These are phyloP conservation scores for Leptestheria dahalacensis DNA, from an alignment of 1,140 invertebrate species.

Conservation along the genomic window DNA sequence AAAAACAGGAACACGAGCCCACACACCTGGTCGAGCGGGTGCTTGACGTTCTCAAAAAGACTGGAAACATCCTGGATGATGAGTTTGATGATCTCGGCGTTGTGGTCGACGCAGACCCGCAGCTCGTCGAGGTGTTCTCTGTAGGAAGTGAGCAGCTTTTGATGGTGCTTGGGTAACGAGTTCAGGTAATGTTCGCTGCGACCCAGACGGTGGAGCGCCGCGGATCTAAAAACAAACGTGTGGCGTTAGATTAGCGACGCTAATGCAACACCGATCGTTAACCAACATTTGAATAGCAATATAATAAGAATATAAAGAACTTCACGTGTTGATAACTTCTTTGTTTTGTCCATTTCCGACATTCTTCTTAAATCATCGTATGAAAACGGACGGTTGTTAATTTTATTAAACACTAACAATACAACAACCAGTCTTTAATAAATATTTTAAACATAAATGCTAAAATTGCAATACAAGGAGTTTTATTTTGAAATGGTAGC, in stretches of 20 bases:
- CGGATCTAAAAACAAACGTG: constrained; percentile 24
- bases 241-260: neutral
- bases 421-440: too few relatives aligned
- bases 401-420: too few relatives aligned
- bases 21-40: constrained; percentile 30
- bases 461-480: too few relatives aligned
- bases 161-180: constrained; percentile 55
- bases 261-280: too few relatives aligned
- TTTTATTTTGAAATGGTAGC: too few relatives aligned
- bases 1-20: constrained; percentile 16
- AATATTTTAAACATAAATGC: too few relatives aligned
- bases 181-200: constrained; percentile 57
- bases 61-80: constrained; percentile 65
- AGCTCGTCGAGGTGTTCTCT: constrained; percentile 54
- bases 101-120: constrained; percentile 63
- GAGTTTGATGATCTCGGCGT: constrained; percentile 64
- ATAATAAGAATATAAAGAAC: too few relatives aligned
- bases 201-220: constrained; percentile 39
- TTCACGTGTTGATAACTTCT: too few relatives aligned
- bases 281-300: too few relatives aligned
- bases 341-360: too few relatives aligned
- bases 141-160: constrained; percentile 57
- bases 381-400: too few relatives aligned
- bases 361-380: too few relatives aligned
- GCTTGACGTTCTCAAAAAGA: constrained; percentile 65